Base-by-base conservation (phyloP, 2,888 invertebrate genomes). In the Lasioglossum oenotherae region DNA sequence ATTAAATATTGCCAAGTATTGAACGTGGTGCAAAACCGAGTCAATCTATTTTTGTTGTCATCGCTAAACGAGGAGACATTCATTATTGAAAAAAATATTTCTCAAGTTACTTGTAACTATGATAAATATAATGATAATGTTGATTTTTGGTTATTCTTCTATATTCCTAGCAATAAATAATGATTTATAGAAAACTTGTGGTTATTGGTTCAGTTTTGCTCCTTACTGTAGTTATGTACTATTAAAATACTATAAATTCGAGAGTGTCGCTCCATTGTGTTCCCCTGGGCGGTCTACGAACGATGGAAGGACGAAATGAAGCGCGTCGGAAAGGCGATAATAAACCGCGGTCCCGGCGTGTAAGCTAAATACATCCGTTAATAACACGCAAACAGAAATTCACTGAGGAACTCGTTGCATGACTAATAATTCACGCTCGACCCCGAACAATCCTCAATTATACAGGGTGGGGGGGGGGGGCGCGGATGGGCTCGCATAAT, bases 361-460 rank as follows among this genome's bases (percentile, higher is more conserved):
- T n/a, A 6, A 80, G 83, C 67, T 67, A 74, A 81, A 81, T 77
- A 67, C 76, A 57, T 76, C 73, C 64, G 73, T 76, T 83, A 83
- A 83, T 83, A 81, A 57, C 82, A 69, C 35, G 78, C 82, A 74
- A 82, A 81, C 81, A 71, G 67, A 76, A 73, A 83, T 83, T 83
- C 81, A 80, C 57, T 41, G 72, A 44, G 75, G 27, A 76, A 44
- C 74, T 75, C 78, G 82, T 82, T 78, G 84, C 78, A 74, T 71
- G 83, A 76, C 80, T 73, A 85, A 85, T 79, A 80, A 85, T 83
- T 80, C 83, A 85, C 64, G 74, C 72, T 75, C 67, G 81, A 73
- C 57, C 67, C 73, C 74, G 77, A 80, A 83, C 83, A 80, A 80
- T 83, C 74, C 85, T 83, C 83, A 83, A 83, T 85, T 85, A 80